Evolutionary conservation across 2,113 vertebrate genomes (phyloP), one percentile per base, ranked within the genome.

Genomic region (Daboia siamensis): DNA sequence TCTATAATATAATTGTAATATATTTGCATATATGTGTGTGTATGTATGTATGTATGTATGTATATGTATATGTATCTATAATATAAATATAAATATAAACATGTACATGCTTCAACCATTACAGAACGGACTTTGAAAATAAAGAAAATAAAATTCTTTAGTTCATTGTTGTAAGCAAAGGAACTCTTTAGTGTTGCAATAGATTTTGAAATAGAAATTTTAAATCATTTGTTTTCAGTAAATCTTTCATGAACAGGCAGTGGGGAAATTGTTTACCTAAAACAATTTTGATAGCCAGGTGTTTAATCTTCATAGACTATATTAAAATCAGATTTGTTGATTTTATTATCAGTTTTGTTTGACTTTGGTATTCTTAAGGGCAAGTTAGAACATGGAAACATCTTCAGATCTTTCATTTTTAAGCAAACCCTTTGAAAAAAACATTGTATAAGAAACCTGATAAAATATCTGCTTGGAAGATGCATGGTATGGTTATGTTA

Each of bases 391-490:
- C 51, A 91, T 86, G 90, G 94, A 93, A 61, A 13, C 88, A 90
- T 64, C 90, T 95, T 51, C 57, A 1, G 88, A 90, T 92, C 56
- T 84, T n/a, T 84, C 88, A 90, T 9, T 84, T 0, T 0, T 86
- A 61, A 39, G 55, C 5, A 54, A 44, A 90, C 87, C 39, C 6
- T 92, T 94, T 74, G 90, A 33, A 44, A 64, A 15, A 91, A 91
- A 61, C n/a, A 90, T 12, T 88, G n/a, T 15, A 3, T 61, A 87
- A 89, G 51, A 90, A 95, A 92, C 69, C 21, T 89, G 90, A n/a
- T 90, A 61, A 87, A 92, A 39, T 93, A 93, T 54, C 96, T 93
- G 97, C 97, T 97, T 96, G 96, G 95, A 95, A 93, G 96, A 97
- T 97, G 97, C 97, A 96, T 94, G 95, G 95, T 94, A 96, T 94